A percentile compares a stretch with the other conserved stretches of the same genome.
Conservation (phyloP, 2,113 vertebrate species). For the Chlamydotis undulata region DNA sequence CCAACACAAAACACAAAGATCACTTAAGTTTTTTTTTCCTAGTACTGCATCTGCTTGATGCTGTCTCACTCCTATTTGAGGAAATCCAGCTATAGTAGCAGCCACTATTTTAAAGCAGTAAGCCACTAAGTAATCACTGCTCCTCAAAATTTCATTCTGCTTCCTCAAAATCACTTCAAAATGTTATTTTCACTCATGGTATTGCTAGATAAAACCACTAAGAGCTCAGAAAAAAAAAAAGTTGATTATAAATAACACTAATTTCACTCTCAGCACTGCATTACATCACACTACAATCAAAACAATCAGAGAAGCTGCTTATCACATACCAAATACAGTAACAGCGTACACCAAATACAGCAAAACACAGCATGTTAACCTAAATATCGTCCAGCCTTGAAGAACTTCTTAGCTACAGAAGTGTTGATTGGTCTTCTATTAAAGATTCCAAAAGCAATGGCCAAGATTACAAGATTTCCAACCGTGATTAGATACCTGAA, state of each 20-base stretch:
- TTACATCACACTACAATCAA: background rate
- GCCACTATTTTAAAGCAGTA: background rate
- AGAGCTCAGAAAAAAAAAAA: background rate
- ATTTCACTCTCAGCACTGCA: background rate
- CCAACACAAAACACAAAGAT: background rate
- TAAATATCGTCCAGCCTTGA: background rate
- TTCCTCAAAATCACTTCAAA: slow-evolving; percentile 31
- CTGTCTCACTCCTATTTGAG: background rate
- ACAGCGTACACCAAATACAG: background rate
- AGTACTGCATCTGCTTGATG: background rate
- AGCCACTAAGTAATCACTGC: background rate
- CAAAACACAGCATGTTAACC: background rate
- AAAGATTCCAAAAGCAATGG: background rate
- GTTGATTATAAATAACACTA: slow-evolving; percentile 5
- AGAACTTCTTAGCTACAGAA: background rate
- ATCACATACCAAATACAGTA: background rate
- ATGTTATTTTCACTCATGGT: background rate
- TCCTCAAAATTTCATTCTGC: background rate
- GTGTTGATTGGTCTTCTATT: background rate
- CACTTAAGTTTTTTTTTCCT: background rate
- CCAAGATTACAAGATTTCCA: background rate
- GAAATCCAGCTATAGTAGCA: background rate
- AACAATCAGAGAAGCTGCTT: background rate
- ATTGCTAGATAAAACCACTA: background rate
- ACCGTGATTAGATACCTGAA: background rate